Percentiles rank a stretch among this genome's conserved stretches.
phyloP scores from a whole-genome alignment of 2,113 vertebrate species.

The Bos javanicus region DNA sequence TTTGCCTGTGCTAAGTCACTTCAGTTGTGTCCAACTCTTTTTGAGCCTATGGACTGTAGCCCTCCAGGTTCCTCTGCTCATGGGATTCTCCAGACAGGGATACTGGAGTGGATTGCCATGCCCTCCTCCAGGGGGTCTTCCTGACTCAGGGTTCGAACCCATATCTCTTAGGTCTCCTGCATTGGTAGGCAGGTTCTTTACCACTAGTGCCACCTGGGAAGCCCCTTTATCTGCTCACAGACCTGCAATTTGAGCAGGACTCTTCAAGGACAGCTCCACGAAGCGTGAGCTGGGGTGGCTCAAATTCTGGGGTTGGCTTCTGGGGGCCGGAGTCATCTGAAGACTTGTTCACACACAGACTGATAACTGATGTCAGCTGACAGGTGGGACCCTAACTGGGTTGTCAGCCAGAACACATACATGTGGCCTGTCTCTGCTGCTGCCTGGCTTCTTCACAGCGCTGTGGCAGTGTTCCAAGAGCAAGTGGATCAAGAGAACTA shows the following conservation, averaged over 20 bases:
- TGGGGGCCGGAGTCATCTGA: not conserved
- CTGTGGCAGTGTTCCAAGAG: not conserved
- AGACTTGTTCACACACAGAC: not conserved
- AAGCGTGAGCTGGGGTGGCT: not conserved
- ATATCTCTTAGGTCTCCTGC: not conserved
- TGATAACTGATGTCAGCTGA: not conserved
- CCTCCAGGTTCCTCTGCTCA: not conserved
- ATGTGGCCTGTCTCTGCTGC: not conserved
- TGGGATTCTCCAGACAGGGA: not conserved
- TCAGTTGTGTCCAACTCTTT: not conserved
- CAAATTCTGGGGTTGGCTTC: not conserved
- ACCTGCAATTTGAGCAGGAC: not conserved
- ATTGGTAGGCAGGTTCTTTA: not conserved
- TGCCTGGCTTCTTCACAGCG: not conserved
- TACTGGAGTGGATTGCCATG: not conserved
- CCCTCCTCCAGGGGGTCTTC: not conserved
- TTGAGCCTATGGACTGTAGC: not conserved
- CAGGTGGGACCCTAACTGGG: not conserved
- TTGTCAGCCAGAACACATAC: not conserved
- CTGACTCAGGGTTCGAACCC: not conserved
- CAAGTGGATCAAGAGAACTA: not conserved
- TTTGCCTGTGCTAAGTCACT: not conserved
- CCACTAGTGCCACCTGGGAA: not conserved
- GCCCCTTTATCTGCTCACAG: not conserved
- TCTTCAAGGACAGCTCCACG: not conserved